Percentiles rank a stretch among this genome's conserved stretches.
Evolutionary conservation across 1,140 invertebrate genomes (phyloP).

Genomic region (Batillaria attramentaria): DNA sequence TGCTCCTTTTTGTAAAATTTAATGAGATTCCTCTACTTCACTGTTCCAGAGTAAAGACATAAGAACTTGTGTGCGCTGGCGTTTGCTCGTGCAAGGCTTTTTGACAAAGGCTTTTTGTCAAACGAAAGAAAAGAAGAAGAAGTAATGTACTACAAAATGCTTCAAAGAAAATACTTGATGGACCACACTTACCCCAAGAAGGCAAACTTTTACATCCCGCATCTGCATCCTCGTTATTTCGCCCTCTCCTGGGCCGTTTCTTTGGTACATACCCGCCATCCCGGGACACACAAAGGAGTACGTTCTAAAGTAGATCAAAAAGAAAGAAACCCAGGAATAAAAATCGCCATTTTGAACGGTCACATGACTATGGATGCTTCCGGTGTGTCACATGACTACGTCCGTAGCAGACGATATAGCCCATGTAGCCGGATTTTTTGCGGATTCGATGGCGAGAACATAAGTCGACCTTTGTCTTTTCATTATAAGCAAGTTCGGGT

Average conservation of each 20-base stretch:
- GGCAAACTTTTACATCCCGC: constrained; percentile 68
- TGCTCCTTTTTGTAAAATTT: too few relatives aligned
- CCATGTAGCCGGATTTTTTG: too few relatives aligned
- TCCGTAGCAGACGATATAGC: too few relatives aligned
- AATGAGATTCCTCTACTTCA: not conserved
- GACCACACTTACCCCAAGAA: constrained; percentile 64
- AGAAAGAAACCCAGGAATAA: not conserved
- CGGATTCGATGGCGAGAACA: too few relatives aligned
- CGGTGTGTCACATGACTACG: too few relatives aligned
- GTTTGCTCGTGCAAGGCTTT: not conserved
- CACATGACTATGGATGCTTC: constrained; percentile 17
- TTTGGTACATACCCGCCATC: not conserved
- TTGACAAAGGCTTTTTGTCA: not conserved
- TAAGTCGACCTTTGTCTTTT: too few relatives aligned
- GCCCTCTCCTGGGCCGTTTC: constrained; percentile 11
- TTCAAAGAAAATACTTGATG: not conserved
- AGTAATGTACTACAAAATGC: not conserved
- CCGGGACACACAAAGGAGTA: not conserved
- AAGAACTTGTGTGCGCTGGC: not conserved
- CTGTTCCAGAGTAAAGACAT: not conserved
- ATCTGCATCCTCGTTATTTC: constrained; percentile 47
- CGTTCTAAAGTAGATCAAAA: not conserved
- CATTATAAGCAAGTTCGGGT: too few relatives aligned
- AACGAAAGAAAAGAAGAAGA: not conserved
- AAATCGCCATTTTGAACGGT: constrained; percentile 34